These are phyloP conservation scores for Hypselothyrea guttata DNA, from an alignment of 2,888 invertebrate genomes.

Conservation along the genomic window DNA sequence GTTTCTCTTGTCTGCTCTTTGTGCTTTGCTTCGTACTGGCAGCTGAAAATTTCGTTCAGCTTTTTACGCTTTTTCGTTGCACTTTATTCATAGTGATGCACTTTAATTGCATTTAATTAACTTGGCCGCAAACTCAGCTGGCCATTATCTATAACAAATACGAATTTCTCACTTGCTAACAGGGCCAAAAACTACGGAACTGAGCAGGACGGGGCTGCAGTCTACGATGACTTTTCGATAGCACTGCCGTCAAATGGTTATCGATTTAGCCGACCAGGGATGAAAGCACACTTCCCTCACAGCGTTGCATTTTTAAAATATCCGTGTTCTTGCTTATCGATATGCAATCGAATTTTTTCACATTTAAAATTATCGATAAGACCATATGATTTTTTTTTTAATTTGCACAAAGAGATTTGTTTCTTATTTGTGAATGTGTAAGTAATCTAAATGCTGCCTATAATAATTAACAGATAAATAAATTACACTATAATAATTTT, in stretches of 20 bases:
- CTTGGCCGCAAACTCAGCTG: constrained; percentile 1
- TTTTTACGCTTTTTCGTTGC: constrained; percentile 30
- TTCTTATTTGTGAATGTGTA: too few relatives aligned
- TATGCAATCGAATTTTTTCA: too few relatives aligned
- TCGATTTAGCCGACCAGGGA: constrained; percentile 13
- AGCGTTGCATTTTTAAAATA: too few relatives aligned
- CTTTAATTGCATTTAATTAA: not conserved
- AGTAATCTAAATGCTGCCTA: too few relatives aligned
- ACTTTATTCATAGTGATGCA: constrained; percentile 8
- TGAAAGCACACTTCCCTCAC: not conserved
- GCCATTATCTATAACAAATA: constrained; percentile 3
- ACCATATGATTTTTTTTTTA: too few relatives aligned
- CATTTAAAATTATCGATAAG: too few relatives aligned
- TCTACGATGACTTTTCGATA: constrained; percentile 47
- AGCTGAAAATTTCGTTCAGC: constrained; percentile 55
- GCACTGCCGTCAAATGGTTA: constrained; percentile 23
- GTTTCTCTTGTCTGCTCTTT: constrained; percentile 66
- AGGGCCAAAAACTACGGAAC: constrained; percentile 27
- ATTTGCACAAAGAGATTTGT: too few relatives aligned
- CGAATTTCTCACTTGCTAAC: constrained; percentile 19
- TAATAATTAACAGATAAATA: too few relatives aligned
- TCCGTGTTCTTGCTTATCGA: too few relatives aligned
- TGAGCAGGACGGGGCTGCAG: constrained; percentile 45
- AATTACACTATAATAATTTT: too few relatives aligned
- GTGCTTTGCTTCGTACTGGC: constrained; percentile 62